These are phyloP conservation scores for Sinocyclocheilus grahami DNA, from an alignment of 2,113 vertebrate genomes.

Conservation along the genomic window DNA sequence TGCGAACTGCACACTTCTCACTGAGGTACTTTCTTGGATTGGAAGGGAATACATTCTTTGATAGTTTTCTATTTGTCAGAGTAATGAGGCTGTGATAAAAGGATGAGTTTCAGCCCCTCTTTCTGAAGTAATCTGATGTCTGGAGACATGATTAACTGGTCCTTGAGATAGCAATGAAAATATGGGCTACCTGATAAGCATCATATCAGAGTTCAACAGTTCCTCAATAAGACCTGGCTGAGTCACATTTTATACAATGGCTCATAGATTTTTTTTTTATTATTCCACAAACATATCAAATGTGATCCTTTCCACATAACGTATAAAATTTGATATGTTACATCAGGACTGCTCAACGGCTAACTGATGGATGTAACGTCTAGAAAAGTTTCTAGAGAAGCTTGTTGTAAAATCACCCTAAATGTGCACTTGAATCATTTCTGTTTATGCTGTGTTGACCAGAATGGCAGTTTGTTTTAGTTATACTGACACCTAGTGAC, in stretches of 20 bases:
- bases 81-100: constrained; percentile 15
- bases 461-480: neutral
- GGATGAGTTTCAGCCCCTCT: neutral
- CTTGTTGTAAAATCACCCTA: no score
- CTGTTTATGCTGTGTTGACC: neutral
- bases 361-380: neutral
- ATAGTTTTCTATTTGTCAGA: neutral
- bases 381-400: neutral
- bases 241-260: constrained; percentile 29
- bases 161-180: constrained; percentile 3
- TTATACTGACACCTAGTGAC: no score
- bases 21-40: neutral
- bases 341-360: neutral
- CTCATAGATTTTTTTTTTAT: neutral
- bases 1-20: neutral
- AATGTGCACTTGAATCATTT: neutral
- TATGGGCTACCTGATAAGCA: constrained; percentile 25
- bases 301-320: neutral
- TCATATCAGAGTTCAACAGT: constrained; percentile 24
- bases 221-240: neutral
- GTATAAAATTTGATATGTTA: neutral
- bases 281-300: neutral
- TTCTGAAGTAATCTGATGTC: constrained; percentile 17
- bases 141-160: constrained; percentile 11
- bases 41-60: neutral